A percentile compares a stretch with the other conserved stretches of the same genome.
phyloP scores from a whole-genome alignment of 1,140 invertebrate species.

The Drosophila biarmipes region DNA sequence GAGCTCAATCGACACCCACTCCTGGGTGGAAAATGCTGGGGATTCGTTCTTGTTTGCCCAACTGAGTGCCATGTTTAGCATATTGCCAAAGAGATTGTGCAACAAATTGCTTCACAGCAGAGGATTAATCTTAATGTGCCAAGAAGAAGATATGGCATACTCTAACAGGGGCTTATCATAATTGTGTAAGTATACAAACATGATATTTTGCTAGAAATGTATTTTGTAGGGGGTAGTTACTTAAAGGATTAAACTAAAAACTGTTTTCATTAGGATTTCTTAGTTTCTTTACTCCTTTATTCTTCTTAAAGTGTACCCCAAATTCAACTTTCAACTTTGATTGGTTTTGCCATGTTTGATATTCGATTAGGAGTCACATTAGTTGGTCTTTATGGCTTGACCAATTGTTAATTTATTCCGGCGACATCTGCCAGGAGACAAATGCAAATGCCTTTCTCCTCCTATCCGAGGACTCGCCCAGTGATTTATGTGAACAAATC shows the following conservation, averaged over 20 bases:
- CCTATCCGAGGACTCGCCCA: conserved; percentile 3
- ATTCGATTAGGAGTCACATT: conserved; percentile 39
- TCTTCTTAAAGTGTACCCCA: background rate
- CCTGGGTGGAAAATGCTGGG: conserved; percentile 1
- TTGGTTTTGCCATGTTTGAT: background rate
- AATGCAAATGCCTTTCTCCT: conserved; percentile 47
- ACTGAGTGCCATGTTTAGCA: conserved; percentile 48
- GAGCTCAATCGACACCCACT: conserved; percentile 37
- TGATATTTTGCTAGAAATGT: background rate
- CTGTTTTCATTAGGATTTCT: too few species aligned
- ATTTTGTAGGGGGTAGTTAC: too few species aligned
- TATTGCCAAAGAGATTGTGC: conserved; percentile 38
- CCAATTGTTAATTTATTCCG: conserved; percentile 55
- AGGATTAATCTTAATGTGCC: conserved; percentile 20
- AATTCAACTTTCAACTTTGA: background rate
- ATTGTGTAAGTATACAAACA: too few species aligned
- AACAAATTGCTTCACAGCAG: conserved; percentile 38
- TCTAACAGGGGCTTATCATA: too few species aligned
- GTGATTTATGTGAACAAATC: conserved; percentile 61
- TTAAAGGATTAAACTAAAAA: too few species aligned
- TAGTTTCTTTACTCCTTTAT: background rate
- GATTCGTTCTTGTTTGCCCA: conserved; percentile 33
- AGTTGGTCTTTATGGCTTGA: conserved; percentile 43
- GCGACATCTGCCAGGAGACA: conserved; percentile 45
- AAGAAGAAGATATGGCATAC: background rate